Conservation (phyloP, 2,888 invertebrate genomes). For the Stenchaetothrips biformis region DNA sequence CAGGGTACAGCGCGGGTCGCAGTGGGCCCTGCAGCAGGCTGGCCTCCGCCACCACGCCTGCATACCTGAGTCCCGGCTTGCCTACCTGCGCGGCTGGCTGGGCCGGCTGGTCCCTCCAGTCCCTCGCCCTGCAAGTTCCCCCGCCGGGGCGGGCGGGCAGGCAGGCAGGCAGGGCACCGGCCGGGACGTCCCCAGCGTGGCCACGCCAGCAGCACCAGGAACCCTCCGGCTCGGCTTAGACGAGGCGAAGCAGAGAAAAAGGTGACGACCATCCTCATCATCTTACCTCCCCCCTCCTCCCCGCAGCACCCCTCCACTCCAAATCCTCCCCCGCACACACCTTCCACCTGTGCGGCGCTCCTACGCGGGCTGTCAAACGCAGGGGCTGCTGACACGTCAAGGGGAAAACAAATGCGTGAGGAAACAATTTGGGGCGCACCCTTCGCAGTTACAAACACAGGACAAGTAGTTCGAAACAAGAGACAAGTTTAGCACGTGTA, state of each 20-base stretch:
- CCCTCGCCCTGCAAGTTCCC: not conserved
- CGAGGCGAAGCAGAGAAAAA: not conserved
- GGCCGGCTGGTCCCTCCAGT: not conserved
- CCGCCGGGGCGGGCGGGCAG: not conserved
- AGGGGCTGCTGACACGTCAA: too few relatives aligned
- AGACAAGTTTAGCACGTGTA: too few relatives aligned
- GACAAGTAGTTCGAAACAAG: too few relatives aligned
- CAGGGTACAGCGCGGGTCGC: not conserved
- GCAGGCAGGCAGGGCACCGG: not conserved
- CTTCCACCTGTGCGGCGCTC: not conserved
- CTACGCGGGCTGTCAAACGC: conserved; percentile 6
- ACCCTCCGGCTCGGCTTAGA: not conserved
- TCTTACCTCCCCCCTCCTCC: not conserved
- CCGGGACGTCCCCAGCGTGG: not conserved
- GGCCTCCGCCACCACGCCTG: not conserved
- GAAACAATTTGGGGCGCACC: too few relatives aligned
- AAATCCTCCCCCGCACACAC: not conserved
- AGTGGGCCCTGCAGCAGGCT: not conserved
- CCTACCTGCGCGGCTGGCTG: conserved; percentile 10
- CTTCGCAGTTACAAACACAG: too few relatives aligned
- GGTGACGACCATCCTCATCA: not conserved
- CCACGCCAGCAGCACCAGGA: not conserved
- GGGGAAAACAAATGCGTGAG: too few relatives aligned
- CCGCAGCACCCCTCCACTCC: not conserved
- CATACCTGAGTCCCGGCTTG: conserved; percentile 20